Conservation (phyloP, 64 coral and sea anemone genomes). For the Stichodactyla mertensii region DNA sequence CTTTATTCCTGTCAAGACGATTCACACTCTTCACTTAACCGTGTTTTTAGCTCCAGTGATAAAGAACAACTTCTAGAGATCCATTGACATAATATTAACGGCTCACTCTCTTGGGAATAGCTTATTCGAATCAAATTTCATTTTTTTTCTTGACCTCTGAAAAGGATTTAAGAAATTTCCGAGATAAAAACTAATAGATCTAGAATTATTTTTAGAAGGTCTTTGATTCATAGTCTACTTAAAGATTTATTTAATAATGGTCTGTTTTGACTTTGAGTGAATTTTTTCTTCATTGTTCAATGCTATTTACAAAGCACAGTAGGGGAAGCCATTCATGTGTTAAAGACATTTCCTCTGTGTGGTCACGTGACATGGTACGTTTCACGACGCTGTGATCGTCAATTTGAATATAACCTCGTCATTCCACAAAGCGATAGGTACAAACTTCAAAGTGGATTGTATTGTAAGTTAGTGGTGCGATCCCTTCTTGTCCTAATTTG, state of each 20-base stretch:
- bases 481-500: neutral
- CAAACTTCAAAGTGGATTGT: constrained; percentile 17
- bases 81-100: constrained; percentile 1
- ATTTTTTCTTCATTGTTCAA: neutral
- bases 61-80: neutral
- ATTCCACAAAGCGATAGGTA: constrained; percentile 5
- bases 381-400: constrained; percentile 16
- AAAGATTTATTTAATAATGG: neutral
- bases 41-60: neutral
- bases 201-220: constrained; percentile 14
- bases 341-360: constrained; percentile 19
- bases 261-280: neutral
- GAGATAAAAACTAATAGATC: neutral
- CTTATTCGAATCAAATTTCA: neutral
- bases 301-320: neutral
- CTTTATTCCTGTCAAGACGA: neutral
- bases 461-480: neutral
- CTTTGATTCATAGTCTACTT: neutral
- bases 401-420: constrained; percentile 19
- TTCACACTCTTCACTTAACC: neutral
- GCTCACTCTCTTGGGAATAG: neutral
- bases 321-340: constrained; percentile 39
- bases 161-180: neutral
- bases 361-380: constrained; percentile 48
- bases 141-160: neutral